Evolutionary conservation across 2,888 invertebrate species (phyloP), one percentile per base, ranked within the genome.

Genomic region (Drosophila monieri): DNA sequence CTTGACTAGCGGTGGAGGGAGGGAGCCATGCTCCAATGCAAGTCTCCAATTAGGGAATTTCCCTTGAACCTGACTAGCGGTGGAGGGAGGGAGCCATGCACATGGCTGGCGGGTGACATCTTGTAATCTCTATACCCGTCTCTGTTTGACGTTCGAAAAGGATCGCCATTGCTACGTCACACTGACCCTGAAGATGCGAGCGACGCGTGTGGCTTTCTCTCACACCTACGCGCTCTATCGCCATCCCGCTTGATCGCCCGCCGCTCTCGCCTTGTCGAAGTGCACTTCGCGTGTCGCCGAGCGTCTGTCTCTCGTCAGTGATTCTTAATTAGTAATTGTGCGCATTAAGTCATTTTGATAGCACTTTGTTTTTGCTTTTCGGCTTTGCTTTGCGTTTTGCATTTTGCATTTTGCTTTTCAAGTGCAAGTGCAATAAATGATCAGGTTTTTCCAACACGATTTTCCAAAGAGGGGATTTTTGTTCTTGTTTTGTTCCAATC

Each of bases 261-360:
- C 2, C 3, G 1, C 32, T 35, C 5, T 37, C 6, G 9, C n/a
- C 15, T 15, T 30, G 37, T 4, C 30, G 6, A 9, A 23, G 25
- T 61, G 60, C 62, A 47, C 30, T 15, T n/a, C 12, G 43, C 43
- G 43, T 44, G 14, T 3, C 1, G 15, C 10, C 18, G 10, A 18
- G 9, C 1, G 18, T 1, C 18, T 5, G 47, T 8, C n/a, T 14
- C 9, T 46, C 18, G 2, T 9, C 39, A 43, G 39, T 27, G 61
- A 51, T 65, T 62, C 74, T 62, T 67, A 77, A 84, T 74, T 84
- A 62, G 54, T 53, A 77, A 77, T 76, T 80, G 77, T 74, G 77
- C 77, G 67, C 66, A 77, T 81, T 70, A 51, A 68, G 62, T 61
- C 56, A 58, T 55, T 49, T 51, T 41, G 37, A 53, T 56, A 30